These are phyloP conservation scores for Cervus canadensis DNA, from an alignment of 2,113 vertebrate species.

Conservation along the genomic window DNA sequence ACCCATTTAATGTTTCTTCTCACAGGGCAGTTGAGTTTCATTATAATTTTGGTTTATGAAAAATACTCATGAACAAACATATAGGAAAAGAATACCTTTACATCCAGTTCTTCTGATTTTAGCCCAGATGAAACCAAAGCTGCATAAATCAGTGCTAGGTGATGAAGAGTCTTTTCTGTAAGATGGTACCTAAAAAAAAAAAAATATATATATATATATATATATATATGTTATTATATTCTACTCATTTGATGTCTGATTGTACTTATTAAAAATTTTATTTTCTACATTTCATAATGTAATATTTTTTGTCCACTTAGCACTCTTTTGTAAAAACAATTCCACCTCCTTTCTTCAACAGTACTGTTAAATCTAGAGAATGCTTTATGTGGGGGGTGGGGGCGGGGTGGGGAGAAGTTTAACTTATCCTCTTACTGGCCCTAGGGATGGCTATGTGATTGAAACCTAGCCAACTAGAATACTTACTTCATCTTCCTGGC, in stretches of 20 bases:
- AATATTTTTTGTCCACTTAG: background rate
- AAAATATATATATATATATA: no score
- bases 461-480: background rate
- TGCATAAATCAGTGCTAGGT: slow-evolving; percentile 88
- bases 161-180: slow-evolving; percentile 83
- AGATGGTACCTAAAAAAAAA: no score
- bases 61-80: background rate
- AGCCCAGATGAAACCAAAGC: slow-evolving; percentile 83
- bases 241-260: background rate
- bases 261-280: background rate
- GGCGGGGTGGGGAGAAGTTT: background rate
- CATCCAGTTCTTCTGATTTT: slow-evolving; percentile 88
- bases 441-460: background rate
- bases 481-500: background rate
- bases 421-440: background rate
- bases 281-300: background rate
- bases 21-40: background rate
- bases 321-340: background rate
- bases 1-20: slow-evolving; percentile 13
- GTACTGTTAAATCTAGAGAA: background rate
- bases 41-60: slow-evolving; percentile 49
- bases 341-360: background rate
- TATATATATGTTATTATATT: background rate
- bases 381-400: background rate
- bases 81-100: slow-evolving; percentile 87